Evolutionary conservation across 2,113 vertebrate genomes (phyloP), one percentile per base, ranked within the genome.

Genomic region (Psilopsiagon aurifrons): DNA sequence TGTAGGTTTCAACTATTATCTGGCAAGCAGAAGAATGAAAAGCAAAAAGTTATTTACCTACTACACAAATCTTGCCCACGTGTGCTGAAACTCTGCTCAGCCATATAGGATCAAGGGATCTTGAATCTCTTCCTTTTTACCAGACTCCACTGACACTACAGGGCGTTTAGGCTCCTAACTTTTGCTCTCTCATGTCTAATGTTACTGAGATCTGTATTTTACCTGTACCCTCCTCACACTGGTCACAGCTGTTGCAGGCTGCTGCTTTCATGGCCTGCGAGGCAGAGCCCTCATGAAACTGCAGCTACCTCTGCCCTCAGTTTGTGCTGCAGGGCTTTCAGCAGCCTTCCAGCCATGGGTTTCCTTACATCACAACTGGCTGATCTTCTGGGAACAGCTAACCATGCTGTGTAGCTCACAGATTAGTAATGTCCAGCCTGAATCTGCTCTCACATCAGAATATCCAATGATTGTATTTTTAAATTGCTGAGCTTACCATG

Each of bases 171-270:
- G 44, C 39, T 76, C 47, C 67, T 37, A 10, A 14, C 20, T 59
- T 67, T 46, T 23, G 10, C 55, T 3, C n/a, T 70, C n/a, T 3
- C 1, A 2, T 7, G n/a, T 1, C 13, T 6, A 37, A 25, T 1
- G 1, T 47, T 44, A 28, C 11, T 15, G 43, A 37, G 28, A 28
- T 6, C 43, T 47, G 64, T 31, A 43, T 35, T 47, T 54, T 77
- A 54, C 49, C 64, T 47, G 43, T 20, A 18, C 19, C 39, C 76
- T 22, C 35, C 46, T 28, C 55, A 27, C 33, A 57, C 6, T 6
- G 7, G 7, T 7, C 71, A 31, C 22, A 44, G 68, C 1, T 47
- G 44, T n/a, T 11, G 1, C 4, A 83, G 25, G 41, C 64, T 66
- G 73, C 51, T 70, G 83, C 55, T 64, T 0, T 0, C 9, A 73